Percentiles rank a stretch among this genome's conserved stretches.
phyloP scores from a whole-genome alignment of 2,888 invertebrate species.

The Caenorhabditis angaria region DNA sequence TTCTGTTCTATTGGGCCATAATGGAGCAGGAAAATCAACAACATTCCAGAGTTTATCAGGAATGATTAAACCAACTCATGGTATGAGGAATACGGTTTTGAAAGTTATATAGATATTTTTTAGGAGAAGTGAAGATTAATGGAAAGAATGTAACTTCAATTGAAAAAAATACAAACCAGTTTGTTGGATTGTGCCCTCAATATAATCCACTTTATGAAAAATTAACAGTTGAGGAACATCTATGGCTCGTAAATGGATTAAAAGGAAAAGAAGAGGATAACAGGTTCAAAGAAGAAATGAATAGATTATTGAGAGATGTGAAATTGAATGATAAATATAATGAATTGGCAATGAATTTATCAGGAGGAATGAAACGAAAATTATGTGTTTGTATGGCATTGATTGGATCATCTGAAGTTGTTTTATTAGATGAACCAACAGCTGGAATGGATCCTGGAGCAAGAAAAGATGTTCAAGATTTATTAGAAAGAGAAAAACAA shows the following conservation, averaged over 20 bases:
- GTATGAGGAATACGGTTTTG: too few relatives aligned
- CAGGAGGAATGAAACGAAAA: constrained; percentile 70
- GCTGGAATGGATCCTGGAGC: constrained; percentile 59
- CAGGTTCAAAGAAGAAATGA: constrained; percentile 40
- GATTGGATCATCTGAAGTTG: constrained; percentile 54
- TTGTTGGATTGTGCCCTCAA: constrained; percentile 67
- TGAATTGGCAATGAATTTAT: constrained; percentile 48
- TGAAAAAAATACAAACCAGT: constrained; percentile 52
- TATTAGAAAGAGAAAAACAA: constrained; percentile 51
- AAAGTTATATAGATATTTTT: too few relatives aligned
- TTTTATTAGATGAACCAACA: constrained; percentile 64
- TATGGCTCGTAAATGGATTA: constrained; percentile 61
- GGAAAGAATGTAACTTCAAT: constrained; percentile 47
- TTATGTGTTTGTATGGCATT: constrained; percentile 67
- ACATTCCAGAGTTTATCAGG: constrained; percentile 61
- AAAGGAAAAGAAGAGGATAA: constrained; percentile 46
- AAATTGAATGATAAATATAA: constrained; percentile 50
- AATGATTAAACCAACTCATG: constrained; percentile 55
- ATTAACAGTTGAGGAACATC: constrained; percentile 67
- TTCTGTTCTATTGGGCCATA: constrained; percentile 71
- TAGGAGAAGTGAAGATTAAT: constrained; percentile 44
- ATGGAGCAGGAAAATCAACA: constrained; percentile 69
- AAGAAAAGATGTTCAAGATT: constrained; percentile 43
- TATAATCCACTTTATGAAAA: constrained; percentile 65
- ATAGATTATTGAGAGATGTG: constrained; percentile 47